Evolutionary conservation across 2,797 vertebrate species (phyloP), one percentile per base, ranked within the genome.

Genomic region (Pangasius djambal): DNA sequence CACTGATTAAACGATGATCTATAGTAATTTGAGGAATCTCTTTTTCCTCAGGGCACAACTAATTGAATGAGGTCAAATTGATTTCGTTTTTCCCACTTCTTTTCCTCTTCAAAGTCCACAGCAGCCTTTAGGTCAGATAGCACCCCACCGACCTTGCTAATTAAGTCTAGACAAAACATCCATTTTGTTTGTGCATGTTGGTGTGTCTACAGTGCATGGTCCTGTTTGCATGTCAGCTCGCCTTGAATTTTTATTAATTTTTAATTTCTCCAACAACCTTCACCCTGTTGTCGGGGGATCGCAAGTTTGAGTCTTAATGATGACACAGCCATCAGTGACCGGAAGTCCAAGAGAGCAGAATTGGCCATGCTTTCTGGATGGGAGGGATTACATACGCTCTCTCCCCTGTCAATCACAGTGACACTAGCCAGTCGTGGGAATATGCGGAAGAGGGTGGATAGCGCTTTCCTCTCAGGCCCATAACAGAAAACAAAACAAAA

Each of bases 1-100:
- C 88, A 31, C 85, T 90, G 81, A 88, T 85, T 87, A 48, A 86
- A 86, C 52, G 57, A 82, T 87, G 79, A 89, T 90, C 55, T 88
- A 28, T 44, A 85, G 88, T 90, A 78, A 86, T 89, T 69, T 88
- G 31, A 90, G 40, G 44, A 25, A 83, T 83, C 67, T 52, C 31
- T 31, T 44, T 72, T 31, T 88, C 48, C 34, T 55, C 20, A n/a
- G 82, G 88, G 37, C 65, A 67, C 63, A 57, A 72, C 67, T 91
- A 87, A 86, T 89, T 89, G 48, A 90, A 88, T 82, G 28, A 87
- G 70, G 57, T 89, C 40, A 82, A 74, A 72, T 83, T n/a, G 52
- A 48, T 67, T 86, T 63, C 34, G 70, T 72, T 77, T 69, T 82
- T 81, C 48, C 7, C 74, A 63, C 48, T 82, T 55, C 40, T 83